Conservation (phyloP, 2,797 vertebrate species). For the Chelonia mydas region DNA sequence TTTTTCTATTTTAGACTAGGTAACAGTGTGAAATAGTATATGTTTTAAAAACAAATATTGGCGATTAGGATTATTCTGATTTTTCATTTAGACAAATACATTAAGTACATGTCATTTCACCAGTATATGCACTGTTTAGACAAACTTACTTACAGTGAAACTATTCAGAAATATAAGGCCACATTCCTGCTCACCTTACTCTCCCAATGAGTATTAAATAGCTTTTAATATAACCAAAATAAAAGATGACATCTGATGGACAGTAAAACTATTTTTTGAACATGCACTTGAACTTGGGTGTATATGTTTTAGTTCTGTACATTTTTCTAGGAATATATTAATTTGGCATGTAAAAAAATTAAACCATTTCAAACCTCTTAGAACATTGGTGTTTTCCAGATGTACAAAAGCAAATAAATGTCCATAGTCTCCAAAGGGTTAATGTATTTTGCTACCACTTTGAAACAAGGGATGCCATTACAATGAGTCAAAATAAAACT, state of each 20-base stretch:
- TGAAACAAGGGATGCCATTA: neutral
- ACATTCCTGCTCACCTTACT: neutral
- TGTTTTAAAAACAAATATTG: slow-evolving; percentile 16
- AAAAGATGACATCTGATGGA: neutral
- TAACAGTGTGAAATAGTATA: neutral
- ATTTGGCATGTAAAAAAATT: neutral
- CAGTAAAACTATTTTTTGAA: neutral
- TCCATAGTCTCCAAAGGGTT: neutral
- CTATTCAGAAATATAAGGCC: neutral
- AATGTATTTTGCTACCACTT: slow-evolving; percentile 11
- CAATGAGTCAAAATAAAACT: slow-evolving; percentile 13
- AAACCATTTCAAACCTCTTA: neutral
- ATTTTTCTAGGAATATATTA: neutral
- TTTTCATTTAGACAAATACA: neutral
- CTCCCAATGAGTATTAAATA: neutral
- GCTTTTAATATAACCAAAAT: neutral
- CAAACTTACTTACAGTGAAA: slow-evolving; percentile 20
- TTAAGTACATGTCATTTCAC: neutral
- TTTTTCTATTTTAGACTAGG: slow-evolving; percentile 7
- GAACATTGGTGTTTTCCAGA: neutral
- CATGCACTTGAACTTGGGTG: neutral
- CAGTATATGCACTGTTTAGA: neutral
- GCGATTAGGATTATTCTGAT: neutral
- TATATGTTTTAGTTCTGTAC: neutral
- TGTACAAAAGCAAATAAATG: slow-evolving; percentile 4